Conservation (phyloP, 2,113 vertebrate genomes). For the Perognathus longimembris region DNA sequence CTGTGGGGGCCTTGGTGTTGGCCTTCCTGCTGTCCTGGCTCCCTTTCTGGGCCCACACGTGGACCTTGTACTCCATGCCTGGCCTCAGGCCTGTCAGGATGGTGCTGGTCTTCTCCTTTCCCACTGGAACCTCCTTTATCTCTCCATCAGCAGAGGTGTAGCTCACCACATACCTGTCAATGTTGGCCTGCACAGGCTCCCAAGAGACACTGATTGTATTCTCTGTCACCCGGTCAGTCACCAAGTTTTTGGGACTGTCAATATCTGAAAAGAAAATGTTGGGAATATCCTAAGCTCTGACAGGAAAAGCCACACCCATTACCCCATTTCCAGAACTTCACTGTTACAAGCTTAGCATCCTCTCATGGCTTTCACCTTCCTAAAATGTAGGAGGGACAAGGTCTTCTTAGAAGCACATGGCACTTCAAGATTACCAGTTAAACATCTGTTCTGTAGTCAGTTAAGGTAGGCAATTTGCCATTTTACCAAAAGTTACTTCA, state of each 20-base stretch:
- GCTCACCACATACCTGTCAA: conserved; percentile 89
- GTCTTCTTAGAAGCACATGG: not conserved
- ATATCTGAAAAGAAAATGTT: conserved; percentile 71
- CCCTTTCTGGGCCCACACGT: conserved; percentile 88
- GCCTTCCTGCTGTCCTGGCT: conserved; percentile 85
- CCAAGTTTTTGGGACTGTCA: conserved; percentile 85
- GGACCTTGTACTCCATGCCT: conserved; percentile 86
- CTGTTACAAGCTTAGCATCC: not conserved
- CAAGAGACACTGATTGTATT: conserved; percentile 88
- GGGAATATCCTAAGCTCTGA: not conserved
- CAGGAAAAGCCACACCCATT: not conserved
- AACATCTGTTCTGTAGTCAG: not conserved
- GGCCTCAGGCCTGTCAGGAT: conserved; percentile 85
- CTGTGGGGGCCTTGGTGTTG: conserved; percentile 85
- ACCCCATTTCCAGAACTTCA: not conserved
- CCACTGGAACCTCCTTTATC: conserved; percentile 84
- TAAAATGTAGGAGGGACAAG: not conserved
- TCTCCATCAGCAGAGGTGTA: conserved; percentile 88
- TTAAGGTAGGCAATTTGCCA: not conserved
- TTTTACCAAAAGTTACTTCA: not conserved
- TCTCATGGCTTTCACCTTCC: not conserved
- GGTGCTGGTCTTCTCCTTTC: conserved; percentile 80
- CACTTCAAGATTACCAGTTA: not conserved
- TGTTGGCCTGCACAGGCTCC: conserved; percentile 84
- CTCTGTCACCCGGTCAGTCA: conserved; percentile 87